Conservation (phyloP, 1,140 invertebrate genomes). For the Penaeus indicus region DNA sequence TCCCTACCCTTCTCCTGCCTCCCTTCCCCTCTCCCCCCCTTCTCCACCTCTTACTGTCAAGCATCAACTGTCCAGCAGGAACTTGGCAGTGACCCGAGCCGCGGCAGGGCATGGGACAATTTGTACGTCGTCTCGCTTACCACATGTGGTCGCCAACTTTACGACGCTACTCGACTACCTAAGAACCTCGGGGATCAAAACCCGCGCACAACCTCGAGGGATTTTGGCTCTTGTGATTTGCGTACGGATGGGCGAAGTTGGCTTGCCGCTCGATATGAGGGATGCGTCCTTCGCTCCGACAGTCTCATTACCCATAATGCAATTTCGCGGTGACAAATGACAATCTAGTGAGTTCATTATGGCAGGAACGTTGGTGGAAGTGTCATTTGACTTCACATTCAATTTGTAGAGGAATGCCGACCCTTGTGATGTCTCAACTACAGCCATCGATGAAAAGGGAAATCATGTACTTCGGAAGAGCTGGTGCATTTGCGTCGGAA, state of each 20-base stretch:
- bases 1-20: neutral
- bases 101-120: conserved; percentile 47
- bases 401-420: conserved; percentile 56
- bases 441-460: conserved; percentile 37
- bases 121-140: conserved; percentile 63
- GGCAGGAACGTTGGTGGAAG: conserved; percentile 53
- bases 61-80: neutral
- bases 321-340: conserved; percentile 64
- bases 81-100: conserved; percentile 35
- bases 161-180: conserved; percentile 51
- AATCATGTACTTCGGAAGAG: conserved; percentile 10
- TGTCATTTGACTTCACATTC: conserved; percentile 61
- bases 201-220: neutral
- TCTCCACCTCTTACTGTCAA: conserved; percentile 1
- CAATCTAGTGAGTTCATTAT: conserved; percentile 63
- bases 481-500: conserved; percentile 48
- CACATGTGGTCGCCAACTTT: conserved; percentile 64
- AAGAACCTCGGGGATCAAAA: neutral
- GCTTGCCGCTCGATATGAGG: neutral
- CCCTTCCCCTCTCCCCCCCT: neutral
- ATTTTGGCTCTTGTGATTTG: neutral
- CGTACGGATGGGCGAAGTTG: conserved; percentile 4
- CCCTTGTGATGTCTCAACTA: conserved; percentile 55
- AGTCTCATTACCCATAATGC: conserved; percentile 63
- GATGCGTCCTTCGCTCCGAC: conserved; percentile 10